A percentile compares a stretch with the other conserved stretches of the same genome.
Conservation (phyloP, 2,888 invertebrate genomes). For the Megamerina dolium region DNA sequence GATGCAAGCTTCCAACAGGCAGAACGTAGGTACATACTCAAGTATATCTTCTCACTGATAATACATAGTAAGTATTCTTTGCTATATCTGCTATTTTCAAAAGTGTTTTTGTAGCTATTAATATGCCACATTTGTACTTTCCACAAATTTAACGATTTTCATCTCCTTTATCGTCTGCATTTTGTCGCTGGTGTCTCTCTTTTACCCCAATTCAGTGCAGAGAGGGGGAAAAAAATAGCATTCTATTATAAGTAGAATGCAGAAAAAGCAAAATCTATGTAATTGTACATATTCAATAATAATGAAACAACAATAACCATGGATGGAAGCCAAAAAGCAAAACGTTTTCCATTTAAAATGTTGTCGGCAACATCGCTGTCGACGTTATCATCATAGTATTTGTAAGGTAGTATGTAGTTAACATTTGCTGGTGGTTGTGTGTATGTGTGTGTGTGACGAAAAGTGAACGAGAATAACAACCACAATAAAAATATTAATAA, state of each 20-base stretch:
- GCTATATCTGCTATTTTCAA: no score
- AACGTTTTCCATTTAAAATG: slow-evolving; percentile 46
- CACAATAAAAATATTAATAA: slow-evolving; percentile 2
- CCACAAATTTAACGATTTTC: slow-evolving; percentile 22
- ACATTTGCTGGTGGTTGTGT: no score
- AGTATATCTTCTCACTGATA: no score
- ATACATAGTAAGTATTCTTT: no score
- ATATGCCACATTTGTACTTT: slow-evolving; percentile 47
- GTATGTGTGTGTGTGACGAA: background rate
- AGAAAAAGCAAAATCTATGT: slow-evolving; percentile 3
- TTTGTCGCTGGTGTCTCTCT: no score
- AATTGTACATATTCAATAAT: background rate
- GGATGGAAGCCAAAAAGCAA: slow-evolving; percentile 40
- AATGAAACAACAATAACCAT: slow-evolving; percentile 1
- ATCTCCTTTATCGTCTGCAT: no score
- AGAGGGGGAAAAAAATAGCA: slow-evolving; percentile 25
- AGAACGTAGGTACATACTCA: no score
- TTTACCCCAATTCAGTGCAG: no score
- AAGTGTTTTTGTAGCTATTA: no score
- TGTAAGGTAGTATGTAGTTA: no score
- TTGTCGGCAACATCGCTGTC: slow-evolving; percentile 25
- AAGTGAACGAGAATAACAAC: background rate
- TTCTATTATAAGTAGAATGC: background rate
- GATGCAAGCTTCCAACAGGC: no score
- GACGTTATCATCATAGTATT: no score